These are phyloP conservation scores for Himalopsyche kuldschensis DNA, from an alignment of 2,888 invertebrate genomes.

Conservation along the genomic window DNA sequence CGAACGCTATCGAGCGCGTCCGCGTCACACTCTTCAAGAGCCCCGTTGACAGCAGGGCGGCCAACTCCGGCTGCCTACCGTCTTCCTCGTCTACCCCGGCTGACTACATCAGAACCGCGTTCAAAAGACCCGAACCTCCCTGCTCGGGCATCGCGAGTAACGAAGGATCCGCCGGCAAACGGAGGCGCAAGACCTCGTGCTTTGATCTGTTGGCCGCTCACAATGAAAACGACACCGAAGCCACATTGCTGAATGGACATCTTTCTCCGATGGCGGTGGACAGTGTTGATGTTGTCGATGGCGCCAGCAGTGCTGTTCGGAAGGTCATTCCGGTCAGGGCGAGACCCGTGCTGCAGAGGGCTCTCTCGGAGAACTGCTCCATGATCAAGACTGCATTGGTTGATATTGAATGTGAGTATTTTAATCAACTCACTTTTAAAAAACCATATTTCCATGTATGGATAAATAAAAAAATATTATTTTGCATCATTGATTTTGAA, in stretches of 20 bases:
- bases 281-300: background rate
- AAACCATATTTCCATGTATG: no score
- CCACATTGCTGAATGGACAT: background rate
- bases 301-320: background rate
- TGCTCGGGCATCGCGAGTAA: background rate
- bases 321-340: conserved; percentile 16
- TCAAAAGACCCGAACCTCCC: background rate
- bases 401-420: conserved; percentile 57
- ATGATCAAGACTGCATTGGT: conserved; percentile 74
- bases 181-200: background rate
- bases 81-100: background rate
- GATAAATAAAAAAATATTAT: no score
- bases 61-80: background rate
- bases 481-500: no score
- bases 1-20: conserved; percentile 10
- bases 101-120: background rate
- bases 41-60: conserved; percentile 41
- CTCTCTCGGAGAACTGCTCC: conserved; percentile 78
- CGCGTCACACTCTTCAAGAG: conserved; percentile 48
- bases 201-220: background rate
- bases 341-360: conserved; percentile 60
- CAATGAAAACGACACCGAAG: background rate
- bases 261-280: no score
- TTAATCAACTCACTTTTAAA: background rate
- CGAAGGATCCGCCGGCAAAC: background rate